Percentiles rank a stretch among this genome's conserved stretches.
Conservation (phyloP, 2,113 vertebrate genomes). For the Antigone vipio region DNA sequence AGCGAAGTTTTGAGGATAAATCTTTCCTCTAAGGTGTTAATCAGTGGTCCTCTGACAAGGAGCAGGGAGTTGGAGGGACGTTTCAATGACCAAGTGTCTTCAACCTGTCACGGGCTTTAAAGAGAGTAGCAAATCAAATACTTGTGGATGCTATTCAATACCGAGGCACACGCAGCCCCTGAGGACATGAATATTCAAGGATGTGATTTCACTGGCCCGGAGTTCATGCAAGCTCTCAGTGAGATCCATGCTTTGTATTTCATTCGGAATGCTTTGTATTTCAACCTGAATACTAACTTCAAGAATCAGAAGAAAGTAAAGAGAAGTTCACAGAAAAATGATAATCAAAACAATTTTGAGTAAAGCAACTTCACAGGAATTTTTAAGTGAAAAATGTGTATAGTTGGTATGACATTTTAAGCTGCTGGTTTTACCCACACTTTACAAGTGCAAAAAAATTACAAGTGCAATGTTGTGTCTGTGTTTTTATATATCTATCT, state of each 20-base stretch:
- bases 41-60: neutral
- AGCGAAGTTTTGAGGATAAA: neutral
- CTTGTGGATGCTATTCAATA: neutral
- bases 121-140: neutral
- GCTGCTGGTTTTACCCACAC: neutral
- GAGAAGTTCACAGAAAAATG: neutral
- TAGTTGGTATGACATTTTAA: neutral
- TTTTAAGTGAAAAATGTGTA: neutral
- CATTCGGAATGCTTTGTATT: neutral
- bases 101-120: neutral
- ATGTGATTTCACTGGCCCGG: neutral
- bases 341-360: neutral
- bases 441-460: neutral
- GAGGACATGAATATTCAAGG: neutral
- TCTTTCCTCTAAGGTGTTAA: neutral
- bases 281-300: neutral
- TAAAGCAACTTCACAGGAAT: neutral
- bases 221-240: neutral
- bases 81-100: neutral
- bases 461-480: neutral
- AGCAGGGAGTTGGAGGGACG: neutral
- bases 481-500: neutral
- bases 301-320: neutral
- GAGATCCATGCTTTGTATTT: neutral
- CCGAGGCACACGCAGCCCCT: neutral